phyloP scores from a whole-genome alignment of 2,797 vertebrate genomes.

The Tympanoctomys barrerae region DNA sequence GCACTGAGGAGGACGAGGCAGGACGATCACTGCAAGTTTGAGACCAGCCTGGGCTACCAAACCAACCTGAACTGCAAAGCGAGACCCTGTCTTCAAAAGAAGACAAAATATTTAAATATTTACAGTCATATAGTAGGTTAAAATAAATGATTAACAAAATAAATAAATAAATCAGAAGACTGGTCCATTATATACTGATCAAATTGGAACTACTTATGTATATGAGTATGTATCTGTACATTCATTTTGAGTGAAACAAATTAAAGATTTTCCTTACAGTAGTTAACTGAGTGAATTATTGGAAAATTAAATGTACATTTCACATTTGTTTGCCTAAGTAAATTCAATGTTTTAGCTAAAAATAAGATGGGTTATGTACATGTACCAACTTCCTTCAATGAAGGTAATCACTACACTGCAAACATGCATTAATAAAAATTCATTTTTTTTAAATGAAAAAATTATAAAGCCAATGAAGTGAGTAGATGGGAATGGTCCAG shows the following conservation, averaged over 20 bases:
- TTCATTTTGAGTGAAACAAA: constrained; percentile 50
- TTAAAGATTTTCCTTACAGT: constrained; percentile 4
- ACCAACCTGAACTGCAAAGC: too few relatives aligned
- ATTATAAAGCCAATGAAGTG: background rate
- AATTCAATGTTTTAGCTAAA: constrained; percentile 58
- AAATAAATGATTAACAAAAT: constrained; percentile 33
- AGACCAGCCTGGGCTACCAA: too few relatives aligned
- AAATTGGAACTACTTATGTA: background rate
- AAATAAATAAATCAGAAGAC: constrained; percentile 7
- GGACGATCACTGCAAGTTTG: too few relatives aligned
- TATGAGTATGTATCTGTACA: too few relatives aligned
- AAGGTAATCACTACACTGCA: background rate
- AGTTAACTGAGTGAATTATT: constrained; percentile 54
- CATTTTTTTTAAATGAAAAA: background rate
- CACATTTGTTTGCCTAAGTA: constrained; percentile 28
- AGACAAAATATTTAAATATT: background rate
- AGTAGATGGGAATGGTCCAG: background rate
- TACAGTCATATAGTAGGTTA: constrained; percentile 45
- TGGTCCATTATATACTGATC: background rate
- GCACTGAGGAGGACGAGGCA: too few relatives aligned
- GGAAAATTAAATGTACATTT: constrained; percentile 51
- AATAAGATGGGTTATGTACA: constrained; percentile 10
- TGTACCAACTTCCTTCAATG: background rate
- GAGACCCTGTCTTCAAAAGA: too few relatives aligned
- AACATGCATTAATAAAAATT: background rate